These are phyloP conservation scores for Tapirus indicus DNA, from an alignment of 2,797 vertebrate species.

Conservation along the genomic window DNA sequence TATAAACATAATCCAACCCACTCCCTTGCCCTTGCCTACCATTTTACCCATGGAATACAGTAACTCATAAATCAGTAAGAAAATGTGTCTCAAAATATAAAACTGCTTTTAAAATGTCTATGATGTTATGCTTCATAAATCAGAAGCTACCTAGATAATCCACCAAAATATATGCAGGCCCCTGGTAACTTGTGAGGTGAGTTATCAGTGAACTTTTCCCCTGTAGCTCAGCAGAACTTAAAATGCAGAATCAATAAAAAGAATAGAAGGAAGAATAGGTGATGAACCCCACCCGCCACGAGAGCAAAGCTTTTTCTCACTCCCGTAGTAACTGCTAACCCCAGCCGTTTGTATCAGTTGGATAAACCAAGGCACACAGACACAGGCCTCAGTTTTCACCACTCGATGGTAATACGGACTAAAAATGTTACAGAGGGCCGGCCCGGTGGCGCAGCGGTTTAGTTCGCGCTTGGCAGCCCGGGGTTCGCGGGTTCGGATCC, in stretches of 20 bases:
- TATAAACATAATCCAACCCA: neutral
- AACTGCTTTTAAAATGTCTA: neutral
- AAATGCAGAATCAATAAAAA: neutral
- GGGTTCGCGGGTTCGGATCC: too few relatives aligned
- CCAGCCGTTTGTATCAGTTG: neutral
- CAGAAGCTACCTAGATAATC: neutral
- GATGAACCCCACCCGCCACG: neutral
- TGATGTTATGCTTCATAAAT: neutral
- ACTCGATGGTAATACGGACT: accelerated
- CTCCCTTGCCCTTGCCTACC: neutral
- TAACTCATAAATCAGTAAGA: neutral
- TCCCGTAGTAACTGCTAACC: neutral
- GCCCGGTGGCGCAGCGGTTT: too few relatives aligned
- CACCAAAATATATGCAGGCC: neutral
- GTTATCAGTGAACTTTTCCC: neutral
- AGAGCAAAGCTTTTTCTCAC: neutral
- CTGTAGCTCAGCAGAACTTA: neutral
- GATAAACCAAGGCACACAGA: neutral
- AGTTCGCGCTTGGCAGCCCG: too few relatives aligned
- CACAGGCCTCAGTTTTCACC: neutral
- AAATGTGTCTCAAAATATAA: neutral
- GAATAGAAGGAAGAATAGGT: neutral
- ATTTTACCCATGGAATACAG: neutral
- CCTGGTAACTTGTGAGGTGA: neutral
- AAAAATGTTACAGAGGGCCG: neutral